Conservation (phyloP, 1,140 invertebrate genomes). For the Lysiphlebus fabarum region DNA sequence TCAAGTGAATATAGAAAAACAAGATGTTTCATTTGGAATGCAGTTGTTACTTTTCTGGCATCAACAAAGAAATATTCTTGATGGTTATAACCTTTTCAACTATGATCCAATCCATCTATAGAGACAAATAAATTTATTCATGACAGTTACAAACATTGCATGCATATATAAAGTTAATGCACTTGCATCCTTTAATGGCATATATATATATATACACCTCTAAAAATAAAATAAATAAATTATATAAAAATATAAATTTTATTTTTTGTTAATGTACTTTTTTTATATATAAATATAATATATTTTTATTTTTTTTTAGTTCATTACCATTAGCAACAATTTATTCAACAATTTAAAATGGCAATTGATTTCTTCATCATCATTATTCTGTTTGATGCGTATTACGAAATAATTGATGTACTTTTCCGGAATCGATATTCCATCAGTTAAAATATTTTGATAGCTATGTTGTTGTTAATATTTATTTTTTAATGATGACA, state of each 20-base stretch:
- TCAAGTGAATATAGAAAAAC: background rate
- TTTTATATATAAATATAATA: conserved; percentile 5
- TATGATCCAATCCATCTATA: conserved; percentile 20
- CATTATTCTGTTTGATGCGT: background rate
- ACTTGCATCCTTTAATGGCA: conserved; percentile 22
- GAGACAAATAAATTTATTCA: conserved; percentile 25
- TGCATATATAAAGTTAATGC: conserved; percentile 17
- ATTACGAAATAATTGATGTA: conserved; percentile 8
- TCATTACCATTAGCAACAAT: conserved; percentile 9
- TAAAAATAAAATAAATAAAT: conserved; percentile 5
- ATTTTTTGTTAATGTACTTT: background rate
- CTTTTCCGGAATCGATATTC: conserved; percentile 1
- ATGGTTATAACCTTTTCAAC: conserved; percentile 27
- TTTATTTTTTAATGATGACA: no score
- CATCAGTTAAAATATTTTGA: conserved; percentile 1
- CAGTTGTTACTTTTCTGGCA: conserved; percentile 27
- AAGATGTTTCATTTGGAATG: conserved; percentile 18
- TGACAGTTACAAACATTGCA: conserved; percentile 1
- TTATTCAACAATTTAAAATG: conserved; percentile 7
- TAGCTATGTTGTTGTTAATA: no score
- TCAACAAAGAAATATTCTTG: conserved; percentile 29
- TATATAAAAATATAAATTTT: conserved; percentile 19
- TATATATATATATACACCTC: background rate
- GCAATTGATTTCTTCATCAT: conserved; percentile 6
- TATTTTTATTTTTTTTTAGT: conserved; percentile 1